Evolutionary conservation across 1,140 invertebrate genomes (phyloP), one percentile per base, ranked within the genome.

Genomic region (Papilio helenus): DNA sequence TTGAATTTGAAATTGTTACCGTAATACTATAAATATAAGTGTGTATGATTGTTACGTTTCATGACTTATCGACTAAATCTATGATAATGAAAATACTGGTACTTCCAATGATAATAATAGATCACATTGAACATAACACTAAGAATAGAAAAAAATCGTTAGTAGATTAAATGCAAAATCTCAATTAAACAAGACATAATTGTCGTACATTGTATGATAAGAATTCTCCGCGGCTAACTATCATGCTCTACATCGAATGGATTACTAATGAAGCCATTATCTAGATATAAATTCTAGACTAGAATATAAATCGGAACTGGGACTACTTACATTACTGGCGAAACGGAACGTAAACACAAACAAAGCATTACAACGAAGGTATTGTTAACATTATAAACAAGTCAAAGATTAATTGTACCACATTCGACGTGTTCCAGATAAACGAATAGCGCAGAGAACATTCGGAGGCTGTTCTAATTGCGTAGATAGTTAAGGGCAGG

Each of bases 401-500:
- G 23, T 26, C 61, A 68, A 68, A 68, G 71, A 72, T 42, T 72
- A 72, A 72, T 72, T 39, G 39, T 72, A 39, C 18, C 42, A 72
- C 61, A 68, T 68, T 68, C 18, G 71, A 72, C 34, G 71, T 72
- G 39, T 72, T 72, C 71, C 71, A 72, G 71, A 72, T 72, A 72
- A 72, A 72, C 71, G 42, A 72, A 74, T 74, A 5, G 23, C 39
- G 14, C n/a, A 46, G 20, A 44, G n/a, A 74, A 46, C 42, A 74
- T 74, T 51, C 42, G 72, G 44, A 44, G 12, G 39, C 44, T 74
- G 23, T 74, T 74, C 80, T 80, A 79, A 68, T 79, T 80, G 81
- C 78, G 74, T 79, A 81, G 79, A 88, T 86, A 87, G 83, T 87
- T 88, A 87, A 89, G 88, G 88, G 86, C 83, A 79, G 85, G 87